phyloP scores from a whole-genome alignment of 2,113 vertebrate species.

The Sphyrna mokarran region DNA sequence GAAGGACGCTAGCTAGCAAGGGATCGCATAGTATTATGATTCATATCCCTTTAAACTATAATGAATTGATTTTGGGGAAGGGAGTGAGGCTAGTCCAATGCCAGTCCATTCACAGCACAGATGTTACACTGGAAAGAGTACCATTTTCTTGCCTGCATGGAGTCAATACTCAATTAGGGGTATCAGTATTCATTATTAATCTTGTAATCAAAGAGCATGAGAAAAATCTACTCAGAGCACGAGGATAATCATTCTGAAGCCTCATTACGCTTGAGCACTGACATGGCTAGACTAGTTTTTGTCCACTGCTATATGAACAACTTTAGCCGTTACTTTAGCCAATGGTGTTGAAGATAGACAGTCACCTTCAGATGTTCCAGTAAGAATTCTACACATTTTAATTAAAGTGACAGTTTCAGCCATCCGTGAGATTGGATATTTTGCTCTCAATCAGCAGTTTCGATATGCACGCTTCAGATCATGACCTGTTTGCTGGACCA shows the following conservation, averaged over 20 bases:
- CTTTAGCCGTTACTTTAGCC: neutral
- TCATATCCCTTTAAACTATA: neutral
- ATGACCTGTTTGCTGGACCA: neutral
- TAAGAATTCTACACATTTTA: neutral
- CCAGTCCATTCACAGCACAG: neutral
- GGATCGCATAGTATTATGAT: too few relatives aligned
- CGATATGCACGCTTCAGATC: neutral
- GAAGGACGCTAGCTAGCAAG: neutral
- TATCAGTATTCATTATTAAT: neutral
- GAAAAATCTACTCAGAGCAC: neutral
- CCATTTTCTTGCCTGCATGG: neutral
- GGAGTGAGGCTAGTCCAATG: neutral
- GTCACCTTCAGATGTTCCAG: constrained; percentile 10
- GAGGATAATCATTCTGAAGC: neutral
- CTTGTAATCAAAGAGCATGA: neutral
- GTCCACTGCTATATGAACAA: neutral
- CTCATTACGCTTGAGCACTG: neutral
- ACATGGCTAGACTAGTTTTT: neutral
- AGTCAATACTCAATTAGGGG: neutral
- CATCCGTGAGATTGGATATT: constrained; percentile 10
- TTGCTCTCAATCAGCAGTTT: neutral
- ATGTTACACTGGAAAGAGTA: neutral
- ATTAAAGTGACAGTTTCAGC: constrained; percentile 2
- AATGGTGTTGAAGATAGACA: neutral
- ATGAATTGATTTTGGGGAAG: neutral